phyloP scores from a whole-genome alignment of 2,113 vertebrate genomes.

The Struthio camelus region DNA sequence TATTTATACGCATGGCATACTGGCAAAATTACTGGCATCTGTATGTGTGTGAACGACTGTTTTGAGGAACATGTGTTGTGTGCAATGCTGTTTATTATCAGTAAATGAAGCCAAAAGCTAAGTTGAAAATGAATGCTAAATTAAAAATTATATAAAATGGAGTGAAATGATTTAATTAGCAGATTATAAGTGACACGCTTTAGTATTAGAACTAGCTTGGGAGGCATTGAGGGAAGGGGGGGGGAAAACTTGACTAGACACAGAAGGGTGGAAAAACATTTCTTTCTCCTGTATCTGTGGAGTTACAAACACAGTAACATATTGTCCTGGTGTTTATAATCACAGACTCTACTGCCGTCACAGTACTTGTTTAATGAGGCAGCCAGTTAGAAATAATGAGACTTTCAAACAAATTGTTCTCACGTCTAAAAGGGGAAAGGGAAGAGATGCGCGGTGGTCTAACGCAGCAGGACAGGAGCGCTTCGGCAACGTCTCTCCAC shows the following conservation, averaged over 20 bases:
- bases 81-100: constrained; percentile 83
- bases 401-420: constrained; percentile 70
- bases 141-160: constrained; percentile 84
- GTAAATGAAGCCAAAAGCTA: constrained; percentile 84
- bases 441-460: neutral
- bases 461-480: neutral
- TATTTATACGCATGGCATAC: constrained; percentile 74
- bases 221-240: constrained; percentile 37
- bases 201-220: constrained; percentile 69
- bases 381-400: constrained; percentile 69
- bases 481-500: neutral
- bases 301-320: constrained; percentile 61
- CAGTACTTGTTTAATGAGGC: constrained; percentile 70
- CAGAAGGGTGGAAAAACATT: constrained; percentile 57
- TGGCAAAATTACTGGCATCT: constrained; percentile 78
- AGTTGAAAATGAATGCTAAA: constrained; percentile 86
- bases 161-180: constrained; percentile 85
- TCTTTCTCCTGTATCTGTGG: constrained; percentile 55
- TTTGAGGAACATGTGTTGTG: constrained; percentile 80
- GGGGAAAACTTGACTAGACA: constrained; percentile 39
- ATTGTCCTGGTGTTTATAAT: constrained; percentile 72
- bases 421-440: constrained; percentile 46
- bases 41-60: constrained; percentile 75
- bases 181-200: constrained; percentile 76
- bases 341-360: constrained; percentile 59